Evolutionary conservation across 2,888 invertebrate genomes (phyloP).

Genomic region (Ochlodes sylvanus): DNA sequence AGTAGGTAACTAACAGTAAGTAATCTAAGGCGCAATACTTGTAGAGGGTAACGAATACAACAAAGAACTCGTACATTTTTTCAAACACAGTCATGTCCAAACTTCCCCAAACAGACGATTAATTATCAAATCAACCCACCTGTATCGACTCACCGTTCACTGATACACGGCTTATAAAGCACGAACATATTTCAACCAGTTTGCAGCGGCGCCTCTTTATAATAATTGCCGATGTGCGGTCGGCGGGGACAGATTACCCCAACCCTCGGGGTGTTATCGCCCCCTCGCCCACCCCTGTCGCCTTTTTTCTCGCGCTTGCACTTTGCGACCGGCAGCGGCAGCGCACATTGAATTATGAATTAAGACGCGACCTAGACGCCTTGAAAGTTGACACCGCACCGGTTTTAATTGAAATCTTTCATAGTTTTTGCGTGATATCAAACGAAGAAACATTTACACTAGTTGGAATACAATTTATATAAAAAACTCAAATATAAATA

Average conservation of each 20-base stretch:
- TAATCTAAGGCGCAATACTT: no score
- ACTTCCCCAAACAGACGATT: neutral
- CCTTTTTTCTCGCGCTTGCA: slow-evolving; percentile 77
- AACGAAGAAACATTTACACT: no score
- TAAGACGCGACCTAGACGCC: slow-evolving; percentile 63
- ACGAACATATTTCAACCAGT: slow-evolving; percentile 49
- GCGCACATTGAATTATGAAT: slow-evolving; percentile 80
- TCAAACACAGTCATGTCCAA: neutral
- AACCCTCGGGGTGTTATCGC: slow-evolving; percentile 6
- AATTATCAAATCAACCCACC: slow-evolving; percentile 17
- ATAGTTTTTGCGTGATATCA: no score
- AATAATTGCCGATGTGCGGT: slow-evolving; percentile 78
- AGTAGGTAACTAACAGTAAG: no score
- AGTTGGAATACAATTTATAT: no score
- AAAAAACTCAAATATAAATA: no score
- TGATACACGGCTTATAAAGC: slow-evolving; percentile 28
- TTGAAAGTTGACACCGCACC: slow-evolving; percentile 36
- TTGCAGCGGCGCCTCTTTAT: slow-evolving; percentile 64
- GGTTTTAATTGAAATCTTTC: neutral
- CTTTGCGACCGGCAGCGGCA: slow-evolving; percentile 63
- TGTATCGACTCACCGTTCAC: slow-evolving; percentile 4
- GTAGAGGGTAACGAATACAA: no score
- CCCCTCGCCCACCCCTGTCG: slow-evolving; percentile 52
- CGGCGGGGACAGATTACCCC: slow-evolving; percentile 51
- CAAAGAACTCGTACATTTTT: neutral